Base-by-base conservation (phyloP, 2,797 vertebrate genomes). In the Chiroxiphia lanceolata region DNA sequence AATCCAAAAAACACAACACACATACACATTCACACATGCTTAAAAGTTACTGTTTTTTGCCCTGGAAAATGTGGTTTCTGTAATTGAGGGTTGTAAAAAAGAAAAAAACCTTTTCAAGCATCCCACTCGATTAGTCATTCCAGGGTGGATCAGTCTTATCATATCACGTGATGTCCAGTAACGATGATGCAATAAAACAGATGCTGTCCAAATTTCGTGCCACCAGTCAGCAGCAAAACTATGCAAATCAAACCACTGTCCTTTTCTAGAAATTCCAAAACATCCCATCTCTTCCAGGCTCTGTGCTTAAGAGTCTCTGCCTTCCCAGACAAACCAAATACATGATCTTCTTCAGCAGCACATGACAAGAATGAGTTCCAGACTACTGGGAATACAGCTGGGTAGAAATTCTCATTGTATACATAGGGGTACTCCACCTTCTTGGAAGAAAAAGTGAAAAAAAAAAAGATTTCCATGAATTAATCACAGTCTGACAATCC, bases 31-130 rank as follows among this genome's bases (percentile, higher is more conserved):
- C 90, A 90, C 76, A 95, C 82, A 90, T 2, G 19, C 96, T 97
- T 96, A 97, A 96, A 97, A 97, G 94, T 97, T 96, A 71, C 95
- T 98, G 97, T 97, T 97, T 97, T 98, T 97, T 93, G 54, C 98
- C 93, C 94, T 98, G 98, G 98, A 98, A 98, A 98, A 98, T 98
- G 98, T 98, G 98, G 98, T 98, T 97, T 97, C 95, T 89, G 93
- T 97, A 98, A 98, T 98, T 98, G 97, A 97, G 92, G 97, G 96
- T 94, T 98, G 87, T 93, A 96, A 95, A 94, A 95, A 94, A 97
- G 81, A 96, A 97, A 96, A 92, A 97, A 97, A 94, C 90, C 95
- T 96, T 97, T 98, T 98, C 96, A 97, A 97, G 97, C 97, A 97
- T 98, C 97, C 97, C 97, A 98, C 97, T 98, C 50, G 87, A 72